Conservation (phyloP, 2,888 invertebrate genomes). For the Eretmocerus hayati region DNA sequence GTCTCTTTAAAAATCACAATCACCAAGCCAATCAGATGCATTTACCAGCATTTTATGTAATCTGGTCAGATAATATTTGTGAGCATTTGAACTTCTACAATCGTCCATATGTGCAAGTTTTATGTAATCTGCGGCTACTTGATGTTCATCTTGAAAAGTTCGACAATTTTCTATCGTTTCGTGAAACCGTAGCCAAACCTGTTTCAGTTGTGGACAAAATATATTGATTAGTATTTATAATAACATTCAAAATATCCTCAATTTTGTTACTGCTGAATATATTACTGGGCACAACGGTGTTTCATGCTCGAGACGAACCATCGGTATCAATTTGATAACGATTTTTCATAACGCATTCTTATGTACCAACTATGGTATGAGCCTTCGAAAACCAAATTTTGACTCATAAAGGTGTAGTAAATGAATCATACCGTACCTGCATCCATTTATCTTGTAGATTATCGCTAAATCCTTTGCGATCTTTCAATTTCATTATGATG, state of each 20-base stretch:
- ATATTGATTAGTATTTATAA: not conserved
- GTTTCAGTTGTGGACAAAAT: not conserved
- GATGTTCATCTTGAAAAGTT: not conserved
- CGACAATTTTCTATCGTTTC: slow-evolving; percentile 48
- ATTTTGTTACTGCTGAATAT: too few relatives aligned
- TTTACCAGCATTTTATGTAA: slow-evolving; percentile 32
- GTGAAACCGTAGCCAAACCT: slow-evolving; percentile 45
- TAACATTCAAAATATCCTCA: too few relatives aligned
- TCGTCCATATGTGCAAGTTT: slow-evolving; percentile 5
- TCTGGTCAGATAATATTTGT: slow-evolving; percentile 37
- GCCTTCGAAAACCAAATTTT: too few relatives aligned
- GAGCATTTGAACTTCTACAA: slow-evolving; percentile 52
- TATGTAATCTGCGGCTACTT: slow-evolving; percentile 3
- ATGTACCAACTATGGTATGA: too few relatives aligned
- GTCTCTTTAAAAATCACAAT: too few relatives aligned
- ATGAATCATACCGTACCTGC: slow-evolving; percentile 28
- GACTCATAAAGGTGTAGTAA: too few relatives aligned
- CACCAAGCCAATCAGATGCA: slow-evolving; percentile 38
- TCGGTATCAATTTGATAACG: too few relatives aligned
- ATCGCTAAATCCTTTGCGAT: slow-evolving; percentile 26
- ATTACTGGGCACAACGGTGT: too few relatives aligned
- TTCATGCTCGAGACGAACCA: too few relatives aligned
- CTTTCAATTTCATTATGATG: slow-evolving; percentile 35
- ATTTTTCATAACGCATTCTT: too few relatives aligned
- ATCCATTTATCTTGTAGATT: slow-evolving; percentile 33